These are phyloP conservation scores for Oryzaephilus surinamensis DNA, from an alignment of 1,140 invertebrate species.

Conservation along the genomic window DNA sequence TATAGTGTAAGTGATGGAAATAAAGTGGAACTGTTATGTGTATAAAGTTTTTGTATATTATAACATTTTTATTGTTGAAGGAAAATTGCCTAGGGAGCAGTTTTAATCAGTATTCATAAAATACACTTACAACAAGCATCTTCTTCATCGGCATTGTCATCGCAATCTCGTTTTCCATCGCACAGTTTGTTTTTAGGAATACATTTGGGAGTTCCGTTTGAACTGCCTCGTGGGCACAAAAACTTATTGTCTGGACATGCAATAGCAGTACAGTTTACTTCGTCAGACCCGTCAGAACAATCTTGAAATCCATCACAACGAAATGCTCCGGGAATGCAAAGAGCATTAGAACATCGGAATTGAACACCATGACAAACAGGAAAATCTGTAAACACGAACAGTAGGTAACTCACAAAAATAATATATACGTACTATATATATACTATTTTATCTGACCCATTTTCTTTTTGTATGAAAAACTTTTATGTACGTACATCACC, in stretches of 20 bases:
- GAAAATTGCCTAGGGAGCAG: too few relatives aligned
- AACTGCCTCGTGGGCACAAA: conserved; percentile 68
- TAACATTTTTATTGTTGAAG: too few relatives aligned
- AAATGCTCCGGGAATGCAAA: conserved; percentile 80
- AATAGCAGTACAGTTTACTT: conserved; percentile 79
- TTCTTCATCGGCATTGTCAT: conserved; percentile 83
- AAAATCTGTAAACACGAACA: conserved; percentile 60
- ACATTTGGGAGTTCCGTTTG: conserved; percentile 65
- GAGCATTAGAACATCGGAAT: conserved; percentile 85
- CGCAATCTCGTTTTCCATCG: conserved; percentile 81
- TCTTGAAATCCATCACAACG: conserved; percentile 76
- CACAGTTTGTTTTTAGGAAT: conserved; percentile 82
- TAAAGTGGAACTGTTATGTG: too few relatives aligned
- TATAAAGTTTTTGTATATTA: too few relatives aligned
- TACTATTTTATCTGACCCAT: too few relatives aligned
- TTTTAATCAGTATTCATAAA: neutral
- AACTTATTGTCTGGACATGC: conserved; percentile 88
- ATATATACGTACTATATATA: too few relatives aligned
- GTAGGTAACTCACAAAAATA: too few relatives aligned
- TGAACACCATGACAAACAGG: conserved; percentile 81
- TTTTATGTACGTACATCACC: too few relatives aligned
- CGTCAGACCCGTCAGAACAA: conserved; percentile 80
- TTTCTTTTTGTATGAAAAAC: too few relatives aligned
- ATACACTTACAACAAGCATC: conserved; percentile 75
- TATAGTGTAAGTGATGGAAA: neutral